Evolutionary conservation across 2,888 invertebrate species (phyloP).

Genomic region (Sarcophaga caerulescens): DNA sequence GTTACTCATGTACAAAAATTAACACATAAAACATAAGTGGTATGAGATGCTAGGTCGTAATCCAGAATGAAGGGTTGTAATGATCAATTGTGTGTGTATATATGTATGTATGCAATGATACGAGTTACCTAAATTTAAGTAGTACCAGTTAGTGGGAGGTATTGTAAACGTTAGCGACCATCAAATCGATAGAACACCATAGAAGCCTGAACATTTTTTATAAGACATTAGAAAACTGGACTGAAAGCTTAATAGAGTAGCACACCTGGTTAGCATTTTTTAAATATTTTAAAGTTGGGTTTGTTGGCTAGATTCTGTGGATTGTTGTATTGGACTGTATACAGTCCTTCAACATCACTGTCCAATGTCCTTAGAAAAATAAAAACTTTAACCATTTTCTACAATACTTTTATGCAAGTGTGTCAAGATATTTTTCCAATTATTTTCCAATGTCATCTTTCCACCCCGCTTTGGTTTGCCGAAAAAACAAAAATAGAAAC

Average conservation of each 20-base stretch:
- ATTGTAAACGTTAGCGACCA: too few species aligned
- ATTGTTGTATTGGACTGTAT: too few species aligned
- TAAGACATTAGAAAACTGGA: neutral
- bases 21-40: too few species aligned
- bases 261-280: neutral
- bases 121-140: too few species aligned
- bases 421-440: slow-evolving; percentile 7
- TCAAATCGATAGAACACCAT: too few species aligned
- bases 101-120: too few species aligned
- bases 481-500: neutral
- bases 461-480: neutral
- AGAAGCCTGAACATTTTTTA: neutral
- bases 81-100: too few species aligned
- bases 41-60: too few species aligned
- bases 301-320: too few species aligned
- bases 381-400: neutral
- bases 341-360: neutral
- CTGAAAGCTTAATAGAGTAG: neutral
- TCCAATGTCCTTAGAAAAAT: neutral
- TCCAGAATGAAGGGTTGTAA: too few species aligned
- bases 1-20: too few species aligned
- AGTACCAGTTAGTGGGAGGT: too few species aligned
- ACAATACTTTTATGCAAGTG: neutral
- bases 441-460: slow-evolving; percentile 25
- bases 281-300: neutral